Base-by-base conservation (phyloP, 2,797 vertebrate genomes). In the Danionella dracula region DNA sequence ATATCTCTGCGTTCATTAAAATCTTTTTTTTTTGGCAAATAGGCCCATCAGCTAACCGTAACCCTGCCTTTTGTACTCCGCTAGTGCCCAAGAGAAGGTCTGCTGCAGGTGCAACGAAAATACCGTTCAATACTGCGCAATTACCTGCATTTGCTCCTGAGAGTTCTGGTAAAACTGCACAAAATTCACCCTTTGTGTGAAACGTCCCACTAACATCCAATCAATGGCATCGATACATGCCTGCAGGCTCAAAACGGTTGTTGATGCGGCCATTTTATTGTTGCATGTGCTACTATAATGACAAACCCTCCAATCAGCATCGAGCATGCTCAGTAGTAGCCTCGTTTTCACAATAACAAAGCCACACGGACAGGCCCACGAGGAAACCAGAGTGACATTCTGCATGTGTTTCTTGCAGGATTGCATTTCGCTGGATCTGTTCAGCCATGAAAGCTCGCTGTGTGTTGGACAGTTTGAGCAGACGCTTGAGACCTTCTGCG, bases 371-470 rank as follows among this genome's bases (percentile, higher is more conserved):
- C 23, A 27, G 6, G 6, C 23, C 23, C 19, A 7, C 9, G 48
- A 8, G 17, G 17, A 15, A 27, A 8, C 40, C 12, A 3, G 8
- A 54, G 16, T 1, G 1, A 21, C 7, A 31, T 2, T 19, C 29
- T 49, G 54, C 66, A 55, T 19, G 41, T 68, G 21, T 61, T 40
- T 77, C 57, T 78, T 59, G 27, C 20, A 76, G 66, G 58, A 38
- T 13, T 64, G 21, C 74, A 81, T 27, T 27, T 27, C 23, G 81
- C 70, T 68, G 45, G 72, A 81, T 78, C 73, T 76, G 76, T 61
- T 71, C 73, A 83, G 82, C 82, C 84, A 90, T 91, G 90, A 76
- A 75, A 78, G 75, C 66, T 45, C 85, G 84, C 75, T 79, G 84
- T 50, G 70, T 72, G 60, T 75, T 66, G 68, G 79, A 79, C 72